A percentile compares a stretch with the other conserved stretches of the same genome.
phyloP scores from a whole-genome alignment of 2,113 vertebrate genomes.

The Salminus brasiliensis region DNA sequence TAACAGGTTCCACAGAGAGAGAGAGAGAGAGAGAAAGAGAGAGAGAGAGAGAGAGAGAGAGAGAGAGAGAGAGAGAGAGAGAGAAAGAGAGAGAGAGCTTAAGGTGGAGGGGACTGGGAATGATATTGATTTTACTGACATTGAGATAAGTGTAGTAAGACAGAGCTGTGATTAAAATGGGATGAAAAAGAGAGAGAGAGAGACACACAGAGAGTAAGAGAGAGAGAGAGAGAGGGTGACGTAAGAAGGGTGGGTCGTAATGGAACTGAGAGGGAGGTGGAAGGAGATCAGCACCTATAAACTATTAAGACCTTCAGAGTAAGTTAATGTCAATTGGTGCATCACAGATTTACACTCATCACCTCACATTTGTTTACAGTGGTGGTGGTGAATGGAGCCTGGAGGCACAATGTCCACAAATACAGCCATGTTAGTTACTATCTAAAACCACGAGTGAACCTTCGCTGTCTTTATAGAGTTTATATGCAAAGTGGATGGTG shows the following conservation, averaged over 20 bases:
- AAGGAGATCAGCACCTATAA: no score
- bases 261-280: no score
- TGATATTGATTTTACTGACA: conserved; percentile 18
- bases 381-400: no score
- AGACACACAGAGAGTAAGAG: not conserved
- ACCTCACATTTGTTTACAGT: no score
- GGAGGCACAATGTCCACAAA: no score
- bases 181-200: not conserved
- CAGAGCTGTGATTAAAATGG: not conserved
- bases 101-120: not conserved
- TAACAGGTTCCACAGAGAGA: not conserved
- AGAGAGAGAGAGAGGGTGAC: not conserved
- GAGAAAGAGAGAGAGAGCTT: conserved; percentile 4
- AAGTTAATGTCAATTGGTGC: no score
- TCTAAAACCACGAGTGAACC: no score
- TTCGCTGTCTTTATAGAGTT: no score
- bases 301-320: no score
- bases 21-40: conserved; percentile 13
- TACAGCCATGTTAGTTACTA: no score
- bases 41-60: conserved; percentile 34
- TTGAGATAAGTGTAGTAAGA: not conserved
- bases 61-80: conserved; percentile 47
- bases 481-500: no score
- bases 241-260: not conserved
- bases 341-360: no score